phyloP scores from a whole-genome alignment of 1,140 invertebrate genomes.

The Parasteatoda tepidariorum region DNA sequence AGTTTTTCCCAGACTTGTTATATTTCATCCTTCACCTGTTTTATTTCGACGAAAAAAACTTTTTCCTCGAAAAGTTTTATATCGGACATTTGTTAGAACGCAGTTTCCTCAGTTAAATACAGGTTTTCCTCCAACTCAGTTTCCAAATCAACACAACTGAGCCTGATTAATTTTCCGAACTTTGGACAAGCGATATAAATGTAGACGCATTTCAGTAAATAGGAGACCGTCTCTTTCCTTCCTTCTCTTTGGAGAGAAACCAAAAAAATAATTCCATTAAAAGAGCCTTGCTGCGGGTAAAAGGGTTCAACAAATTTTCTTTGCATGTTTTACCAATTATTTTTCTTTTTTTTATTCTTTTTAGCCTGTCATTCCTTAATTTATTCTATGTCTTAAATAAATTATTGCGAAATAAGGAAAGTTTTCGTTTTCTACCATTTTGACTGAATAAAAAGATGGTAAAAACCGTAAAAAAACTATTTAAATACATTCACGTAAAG shows the following conservation, averaged over 20 bases:
- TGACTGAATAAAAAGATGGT: too few species aligned
- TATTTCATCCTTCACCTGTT: neutral
- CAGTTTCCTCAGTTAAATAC: neutral
- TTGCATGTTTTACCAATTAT: neutral
- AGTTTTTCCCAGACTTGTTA: too few species aligned
- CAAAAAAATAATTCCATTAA: constrained; percentile 14
- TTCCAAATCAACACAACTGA: neutral
- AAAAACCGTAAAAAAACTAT: too few species aligned
- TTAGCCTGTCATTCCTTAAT: neutral
- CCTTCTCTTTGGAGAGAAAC: neutral
- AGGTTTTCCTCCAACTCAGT: neutral
- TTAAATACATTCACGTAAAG: too few species aligned
- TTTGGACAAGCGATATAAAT: constrained; percentile 2
- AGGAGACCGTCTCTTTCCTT: neutral
- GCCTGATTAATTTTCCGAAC: constrained; percentile 8
- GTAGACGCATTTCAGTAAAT: neutral
- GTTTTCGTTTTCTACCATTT: neutral
- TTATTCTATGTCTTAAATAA: neutral
- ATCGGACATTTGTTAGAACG: neutral
- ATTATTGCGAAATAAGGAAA: neutral
- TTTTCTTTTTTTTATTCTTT: neutral
- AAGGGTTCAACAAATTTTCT: neutral
- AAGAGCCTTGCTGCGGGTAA: neutral
- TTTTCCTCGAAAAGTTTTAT: neutral
- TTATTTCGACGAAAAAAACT: neutral